Percentiles rank a stretch among this genome's conserved stretches.
These are phyloP conservation scores for Trissonchulus latispiculum DNA, from an alignment of 2,888 invertebrate genomes.

Conservation along the genomic window DNA sequence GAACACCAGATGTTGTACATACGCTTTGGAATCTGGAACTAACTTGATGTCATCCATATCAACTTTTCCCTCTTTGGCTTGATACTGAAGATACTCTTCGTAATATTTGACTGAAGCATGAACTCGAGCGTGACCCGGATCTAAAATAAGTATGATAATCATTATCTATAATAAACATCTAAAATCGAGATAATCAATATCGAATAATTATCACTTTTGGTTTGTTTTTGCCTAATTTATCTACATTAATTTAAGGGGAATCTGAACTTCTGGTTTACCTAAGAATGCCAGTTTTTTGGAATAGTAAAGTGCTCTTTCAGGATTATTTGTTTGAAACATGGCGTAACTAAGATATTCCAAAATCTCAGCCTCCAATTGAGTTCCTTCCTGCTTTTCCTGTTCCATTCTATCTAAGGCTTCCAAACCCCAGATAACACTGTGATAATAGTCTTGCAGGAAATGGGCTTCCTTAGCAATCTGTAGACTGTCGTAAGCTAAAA, in stretches of 20 bases:
- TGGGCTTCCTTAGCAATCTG: constrained; percentile 83
- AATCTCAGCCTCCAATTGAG: constrained; percentile 56
- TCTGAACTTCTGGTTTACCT: too few relatives aligned
- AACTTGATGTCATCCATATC: background rate
- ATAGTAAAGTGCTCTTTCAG: constrained; percentile 69
- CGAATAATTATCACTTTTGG: too few relatives aligned
- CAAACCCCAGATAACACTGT: constrained; percentile 85
- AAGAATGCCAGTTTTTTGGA: constrained; percentile 74
- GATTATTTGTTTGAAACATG: constrained; percentile 71
- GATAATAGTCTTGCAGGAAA: constrained; percentile 76
- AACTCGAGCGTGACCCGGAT: constrained; percentile 64
- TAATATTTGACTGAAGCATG: constrained; percentile 81
- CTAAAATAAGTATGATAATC: too few relatives aligned
- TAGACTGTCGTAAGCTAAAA: constrained; percentile 73
- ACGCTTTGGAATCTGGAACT: too few relatives aligned
- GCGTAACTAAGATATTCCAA: constrained; percentile 91
- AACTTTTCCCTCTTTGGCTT: background rate
- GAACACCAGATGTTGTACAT: too few relatives aligned
- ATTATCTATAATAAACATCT: too few relatives aligned
- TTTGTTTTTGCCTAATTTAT: too few relatives aligned
- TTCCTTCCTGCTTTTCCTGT: constrained; percentile 56
- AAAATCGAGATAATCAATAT: too few relatives aligned
- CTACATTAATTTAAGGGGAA: too few relatives aligned
- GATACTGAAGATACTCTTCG: constrained; percentile 59
- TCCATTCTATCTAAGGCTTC: constrained; percentile 67